A percentile compares a stretch with the other conserved stretches of the same genome.
Evolutionary conservation across 2,888 invertebrate genomes (phyloP).

Genomic region (Rhaphigaster nebulosa): DNA sequence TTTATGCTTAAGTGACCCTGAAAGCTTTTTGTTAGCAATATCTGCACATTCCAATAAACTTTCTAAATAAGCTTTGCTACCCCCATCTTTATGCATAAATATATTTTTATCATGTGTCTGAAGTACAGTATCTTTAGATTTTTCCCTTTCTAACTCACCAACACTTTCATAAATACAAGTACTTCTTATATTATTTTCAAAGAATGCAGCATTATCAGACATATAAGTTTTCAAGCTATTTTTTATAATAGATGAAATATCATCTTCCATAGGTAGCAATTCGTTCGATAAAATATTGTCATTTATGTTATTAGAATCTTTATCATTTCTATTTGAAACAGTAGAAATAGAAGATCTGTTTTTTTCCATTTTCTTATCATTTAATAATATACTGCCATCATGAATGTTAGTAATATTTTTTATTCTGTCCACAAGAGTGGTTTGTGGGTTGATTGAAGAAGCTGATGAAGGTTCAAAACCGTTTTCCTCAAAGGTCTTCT

Average conservation of each 20-base stretch:
- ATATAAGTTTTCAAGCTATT: constrained; percentile 6
- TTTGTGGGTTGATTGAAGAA: neutral
- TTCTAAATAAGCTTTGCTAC: neutral
- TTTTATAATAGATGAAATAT: constrained; percentile 12
- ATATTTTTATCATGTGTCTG: constrained; percentile 31
- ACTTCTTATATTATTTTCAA: constrained; percentile 23
- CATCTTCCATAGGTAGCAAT: neutral
- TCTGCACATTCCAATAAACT: constrained; percentile 4
- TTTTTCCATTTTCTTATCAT: neutral
- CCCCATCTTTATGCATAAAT: neutral
- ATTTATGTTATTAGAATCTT: neutral
- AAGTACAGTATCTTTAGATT: neutral
- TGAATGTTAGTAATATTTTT: neutral
- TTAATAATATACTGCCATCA: neutral
- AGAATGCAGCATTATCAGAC: neutral
- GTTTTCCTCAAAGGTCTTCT: neutral
- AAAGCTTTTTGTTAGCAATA: neutral
- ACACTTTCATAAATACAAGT: constrained; percentile 17
- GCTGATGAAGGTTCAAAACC: neutral
- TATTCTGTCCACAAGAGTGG: neutral
- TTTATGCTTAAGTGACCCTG: neutral
- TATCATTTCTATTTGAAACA: neutral
- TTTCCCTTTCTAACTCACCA: neutral
- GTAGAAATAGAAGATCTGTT: neutral
- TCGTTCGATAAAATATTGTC: neutral